Conservation (phyloP, 2,113 vertebrate genomes). For the Eptesicus fuscus region DNA sequence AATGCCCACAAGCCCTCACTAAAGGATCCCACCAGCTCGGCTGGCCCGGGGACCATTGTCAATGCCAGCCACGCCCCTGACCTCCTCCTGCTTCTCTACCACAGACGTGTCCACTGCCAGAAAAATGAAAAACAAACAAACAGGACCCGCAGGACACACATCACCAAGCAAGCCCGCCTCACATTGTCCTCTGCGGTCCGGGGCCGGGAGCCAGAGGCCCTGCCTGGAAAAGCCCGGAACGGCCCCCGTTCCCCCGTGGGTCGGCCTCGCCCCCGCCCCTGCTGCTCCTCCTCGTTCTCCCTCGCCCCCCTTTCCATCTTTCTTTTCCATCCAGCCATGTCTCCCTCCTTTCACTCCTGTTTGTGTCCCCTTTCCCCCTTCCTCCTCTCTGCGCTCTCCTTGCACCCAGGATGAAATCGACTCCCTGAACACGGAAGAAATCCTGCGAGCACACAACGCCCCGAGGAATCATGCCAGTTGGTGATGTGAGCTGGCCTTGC, state of each 20-base stretch:
- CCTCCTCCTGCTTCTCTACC: not conserved
- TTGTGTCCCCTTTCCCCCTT: too few relatives aligned
- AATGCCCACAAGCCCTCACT: not conserved
- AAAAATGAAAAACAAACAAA: constrained; percentile 61
- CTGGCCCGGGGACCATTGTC: not conserved
- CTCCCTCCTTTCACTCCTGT: not conserved
- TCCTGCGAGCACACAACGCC: not conserved
- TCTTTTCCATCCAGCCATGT: not conserved
- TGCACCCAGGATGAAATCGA: not conserved
- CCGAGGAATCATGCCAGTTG: not conserved
- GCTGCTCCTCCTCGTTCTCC: not conserved
- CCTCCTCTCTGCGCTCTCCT: not conserved
- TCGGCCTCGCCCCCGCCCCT: not conserved
- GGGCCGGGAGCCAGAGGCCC: constrained; percentile 48
- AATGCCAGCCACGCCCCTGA: not conserved
- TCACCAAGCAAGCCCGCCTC: constrained; percentile 40
- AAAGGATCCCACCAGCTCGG: not conserved
- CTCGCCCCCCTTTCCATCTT: not conserved
- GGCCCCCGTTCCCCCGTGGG: not conserved
- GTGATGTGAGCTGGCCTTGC: not conserved
- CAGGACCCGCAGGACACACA: constrained; percentile 40
- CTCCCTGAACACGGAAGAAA: not conserved
- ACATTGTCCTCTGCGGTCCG: constrained; percentile 60
- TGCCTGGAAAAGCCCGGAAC: constrained; percentile 34
- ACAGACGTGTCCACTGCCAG: constrained; percentile 36